A percentile compares a stretch with the other conserved stretches of the same genome.
Evolutionary conservation across 2,888 invertebrate genomes (phyloP).

Genomic region (Tetramorium bicarinatum): DNA sequence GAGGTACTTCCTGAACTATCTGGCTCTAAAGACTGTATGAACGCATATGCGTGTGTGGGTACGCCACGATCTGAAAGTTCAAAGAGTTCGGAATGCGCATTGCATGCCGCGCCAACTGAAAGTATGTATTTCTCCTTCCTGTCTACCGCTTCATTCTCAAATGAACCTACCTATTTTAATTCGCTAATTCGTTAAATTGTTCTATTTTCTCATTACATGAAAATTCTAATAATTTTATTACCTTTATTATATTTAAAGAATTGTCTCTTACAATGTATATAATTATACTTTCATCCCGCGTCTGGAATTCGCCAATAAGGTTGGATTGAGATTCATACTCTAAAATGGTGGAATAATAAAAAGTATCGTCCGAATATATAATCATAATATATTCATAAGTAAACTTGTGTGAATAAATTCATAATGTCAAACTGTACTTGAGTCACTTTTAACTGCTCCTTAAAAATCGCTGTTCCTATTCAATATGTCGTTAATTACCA

Average conservation of each 20-base stretch:
- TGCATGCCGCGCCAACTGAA: conserved; percentile 1
- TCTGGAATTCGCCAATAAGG: not conserved
- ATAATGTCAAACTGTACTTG: no score
- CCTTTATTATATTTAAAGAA: not conserved
- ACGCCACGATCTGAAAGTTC: conserved; percentile 39
- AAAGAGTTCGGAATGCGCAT: conserved; percentile 38
- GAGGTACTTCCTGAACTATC: conserved; percentile 52
- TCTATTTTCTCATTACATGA: not conserved
- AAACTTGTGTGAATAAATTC: no score
- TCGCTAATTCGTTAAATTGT: conserved; percentile 9
- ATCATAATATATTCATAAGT: not conserved
- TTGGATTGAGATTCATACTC: no score
- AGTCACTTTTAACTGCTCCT: no score
- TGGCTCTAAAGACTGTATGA: conserved; percentile 15
- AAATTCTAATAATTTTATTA: conserved; percentile 12
- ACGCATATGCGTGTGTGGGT: conserved; percentile 19
- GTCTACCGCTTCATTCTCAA: not conserved
- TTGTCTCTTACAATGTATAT: not conserved
- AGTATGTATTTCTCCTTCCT: conserved; percentile 31
- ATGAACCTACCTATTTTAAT: conserved; percentile 4
- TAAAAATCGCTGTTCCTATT: no score
- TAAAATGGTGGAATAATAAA: not conserved
- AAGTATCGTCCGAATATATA: not conserved
- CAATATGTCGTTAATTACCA: no score
- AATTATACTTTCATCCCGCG: not conserved